These are phyloP conservation scores for Aspidiotus destructor DNA, from an alignment of 2,888 invertebrate genomes.

Conservation along the genomic window DNA sequence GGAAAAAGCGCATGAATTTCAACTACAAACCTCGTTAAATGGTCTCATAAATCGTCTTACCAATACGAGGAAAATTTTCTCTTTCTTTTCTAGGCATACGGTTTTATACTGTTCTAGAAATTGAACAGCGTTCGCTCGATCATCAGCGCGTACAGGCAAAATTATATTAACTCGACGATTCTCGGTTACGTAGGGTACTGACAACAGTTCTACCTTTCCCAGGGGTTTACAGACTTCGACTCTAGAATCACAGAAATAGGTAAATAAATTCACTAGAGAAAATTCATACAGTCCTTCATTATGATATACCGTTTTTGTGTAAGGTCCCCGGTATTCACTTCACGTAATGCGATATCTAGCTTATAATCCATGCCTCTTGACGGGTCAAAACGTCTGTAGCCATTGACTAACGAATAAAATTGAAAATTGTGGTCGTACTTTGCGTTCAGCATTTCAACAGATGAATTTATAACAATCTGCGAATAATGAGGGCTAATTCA, in stretches of 20 bases:
- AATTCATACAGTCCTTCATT: too few species aligned
- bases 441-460: conserved; percentile 45
- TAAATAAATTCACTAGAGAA: too few species aligned
- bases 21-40: too few species aligned
- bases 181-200: conserved; percentile 93
- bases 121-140: conserved; percentile 49
- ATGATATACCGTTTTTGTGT: conserved; percentile 46
- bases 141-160: conserved; percentile 55
- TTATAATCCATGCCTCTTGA: conserved; percentile 77
- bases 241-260: conserved; percentile 41
- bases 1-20: not conserved
- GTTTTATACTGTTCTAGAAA: conserved; percentile 66
- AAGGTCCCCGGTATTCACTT: conserved; percentile 44
- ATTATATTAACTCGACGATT: conserved; percentile 70
- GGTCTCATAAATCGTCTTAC: conserved; percentile 42
- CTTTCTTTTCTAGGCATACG: conserved; percentile 62
- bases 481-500: conserved; percentile 32
- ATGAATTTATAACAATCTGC: conserved; percentile 47
- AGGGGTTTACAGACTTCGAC: conserved; percentile 74
- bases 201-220: conserved; percentile 77
- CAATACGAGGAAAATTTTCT: conserved; percentile 67
- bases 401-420: conserved; percentile 53
- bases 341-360: conserved; percentile 57
- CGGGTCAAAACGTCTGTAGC: conserved; percentile 69
- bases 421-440: conserved; percentile 48